A percentile compares a stretch with the other conserved stretches of the same genome.
phyloP scores from a whole-genome alignment of 2,113 vertebrate genomes.

The Mionectes macconnelli region DNA sequence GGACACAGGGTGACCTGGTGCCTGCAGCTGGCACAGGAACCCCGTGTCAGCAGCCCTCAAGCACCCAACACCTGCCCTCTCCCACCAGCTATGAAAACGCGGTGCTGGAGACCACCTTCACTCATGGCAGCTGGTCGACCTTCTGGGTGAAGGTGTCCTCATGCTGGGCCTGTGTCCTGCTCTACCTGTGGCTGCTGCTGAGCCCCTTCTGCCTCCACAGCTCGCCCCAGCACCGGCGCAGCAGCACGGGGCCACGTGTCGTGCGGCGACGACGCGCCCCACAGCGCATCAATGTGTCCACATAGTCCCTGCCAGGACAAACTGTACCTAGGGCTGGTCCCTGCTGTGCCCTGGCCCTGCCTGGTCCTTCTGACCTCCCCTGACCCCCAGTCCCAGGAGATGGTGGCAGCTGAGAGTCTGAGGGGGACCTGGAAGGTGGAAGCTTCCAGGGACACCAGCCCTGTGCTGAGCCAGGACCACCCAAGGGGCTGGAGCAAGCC shows the following conservation, averaged over 20 bases:
- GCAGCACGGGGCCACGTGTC: neutral
- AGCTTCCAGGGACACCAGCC: neutral
- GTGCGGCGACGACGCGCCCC: neutral
- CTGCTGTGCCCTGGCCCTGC: neutral
- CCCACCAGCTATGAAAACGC: slow-evolving; percentile 85
- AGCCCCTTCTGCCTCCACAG: slow-evolving; percentile 78
- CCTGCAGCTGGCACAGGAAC: neutral
- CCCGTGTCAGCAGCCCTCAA: fast-evolving
- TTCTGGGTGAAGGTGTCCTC: slow-evolving; percentile 94
- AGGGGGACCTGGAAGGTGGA: neutral
- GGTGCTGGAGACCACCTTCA: slow-evolving; percentile 89
- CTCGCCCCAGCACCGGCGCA: slow-evolving; percentile 40
- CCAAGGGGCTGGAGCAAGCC: neutral
- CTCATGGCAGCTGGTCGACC: slow-evolving; percentile 90
- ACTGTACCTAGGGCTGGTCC: neutral
- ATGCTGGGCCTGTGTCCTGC: slow-evolving; percentile 88
- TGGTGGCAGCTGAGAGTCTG: fast-evolving
- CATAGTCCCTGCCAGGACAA: neutral
- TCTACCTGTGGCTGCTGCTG: slow-evolving; percentile 89
- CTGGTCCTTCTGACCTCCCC: neutral
- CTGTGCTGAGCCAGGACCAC: neutral
- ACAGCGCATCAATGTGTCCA: neutral
- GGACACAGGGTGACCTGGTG: neutral
- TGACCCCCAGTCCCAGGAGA: neutral
- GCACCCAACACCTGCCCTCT: neutral